Evolutionary conservation across 2,888 invertebrate species (phyloP).

Genomic region (Aphrophora alni): DNA sequence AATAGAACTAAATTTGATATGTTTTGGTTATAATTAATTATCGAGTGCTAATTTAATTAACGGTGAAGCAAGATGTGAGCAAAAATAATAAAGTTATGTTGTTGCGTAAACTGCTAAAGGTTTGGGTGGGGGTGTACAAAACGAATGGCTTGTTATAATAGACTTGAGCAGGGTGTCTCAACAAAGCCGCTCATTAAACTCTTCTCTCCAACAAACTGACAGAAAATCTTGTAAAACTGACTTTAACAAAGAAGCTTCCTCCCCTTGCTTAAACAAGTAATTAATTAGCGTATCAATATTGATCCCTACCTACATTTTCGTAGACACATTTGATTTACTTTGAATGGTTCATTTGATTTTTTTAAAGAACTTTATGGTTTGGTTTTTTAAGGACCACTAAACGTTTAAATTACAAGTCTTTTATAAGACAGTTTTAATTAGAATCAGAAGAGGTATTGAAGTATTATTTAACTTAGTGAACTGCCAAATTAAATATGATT

Average conservation of each 20-base stretch:
- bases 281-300: background rate
- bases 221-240: background rate
- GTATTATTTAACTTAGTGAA: too few species aligned
- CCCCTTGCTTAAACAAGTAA: background rate
- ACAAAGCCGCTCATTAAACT: slow-evolving; percentile 9
- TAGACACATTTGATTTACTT: too few species aligned
- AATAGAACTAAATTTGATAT: too few species aligned
- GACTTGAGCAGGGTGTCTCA: background rate
- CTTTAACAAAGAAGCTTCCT: background rate
- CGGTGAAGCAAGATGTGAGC: slow-evolving; percentile 15
- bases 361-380: too few species aligned
- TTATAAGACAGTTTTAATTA: too few species aligned
- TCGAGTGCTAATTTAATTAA: slow-evolving; percentile 25
- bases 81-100: background rate
- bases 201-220: background rate
- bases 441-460: too few species aligned
- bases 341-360: too few species aligned
- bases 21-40: slow-evolving; percentile 31
- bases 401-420: too few species aligned
- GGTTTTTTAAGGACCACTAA: too few species aligned
- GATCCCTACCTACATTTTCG: too few species aligned
- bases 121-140: background rate
- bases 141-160: slow-evolving; percentile 7
- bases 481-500: too few species aligned
- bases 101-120: background rate